phyloP scores from a whole-genome alignment of 2,797 vertebrate species.

The Acanthiza pusilla region DNA sequence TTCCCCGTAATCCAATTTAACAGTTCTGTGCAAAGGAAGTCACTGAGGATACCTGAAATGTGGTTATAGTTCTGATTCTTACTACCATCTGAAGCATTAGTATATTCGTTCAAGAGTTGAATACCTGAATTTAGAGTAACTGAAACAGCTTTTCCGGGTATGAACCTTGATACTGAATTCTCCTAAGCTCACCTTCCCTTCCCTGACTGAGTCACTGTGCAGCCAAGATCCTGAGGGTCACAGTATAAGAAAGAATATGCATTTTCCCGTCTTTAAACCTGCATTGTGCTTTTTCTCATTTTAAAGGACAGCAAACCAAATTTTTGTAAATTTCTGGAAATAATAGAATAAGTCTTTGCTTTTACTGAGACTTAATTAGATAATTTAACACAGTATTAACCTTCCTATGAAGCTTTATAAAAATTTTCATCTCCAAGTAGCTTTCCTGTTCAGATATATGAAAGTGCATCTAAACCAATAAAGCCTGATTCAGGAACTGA shows the following conservation, averaged over 20 bases:
- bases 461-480: constrained; percentile 64
- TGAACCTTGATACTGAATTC: not conserved
- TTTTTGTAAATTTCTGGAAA: not conserved
- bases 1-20: not conserved
- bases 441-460: constrained; percentile 24
- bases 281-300: not conserved
- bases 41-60: not conserved
- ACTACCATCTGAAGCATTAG: not conserved
- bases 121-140: not conserved
- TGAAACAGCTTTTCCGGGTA: not conserved
- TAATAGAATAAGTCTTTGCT: not conserved
- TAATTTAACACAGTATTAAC: constrained; percentile 30
- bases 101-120: not conserved
- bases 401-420: not conserved
- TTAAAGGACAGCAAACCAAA: not conserved
- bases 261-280: not conserved
- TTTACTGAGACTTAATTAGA: not conserved
- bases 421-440: not conserved
- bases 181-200: not conserved
- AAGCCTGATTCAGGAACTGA: constrained; percentile 53
- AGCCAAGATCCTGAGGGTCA: not conserved
- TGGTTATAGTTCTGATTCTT: not conserved
- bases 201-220: not conserved
- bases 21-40: not conserved
- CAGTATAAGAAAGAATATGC: not conserved